These are phyloP conservation scores for Clanis bilineata DNA, from an alignment of 2,888 invertebrate species.

Conservation along the genomic window DNA sequence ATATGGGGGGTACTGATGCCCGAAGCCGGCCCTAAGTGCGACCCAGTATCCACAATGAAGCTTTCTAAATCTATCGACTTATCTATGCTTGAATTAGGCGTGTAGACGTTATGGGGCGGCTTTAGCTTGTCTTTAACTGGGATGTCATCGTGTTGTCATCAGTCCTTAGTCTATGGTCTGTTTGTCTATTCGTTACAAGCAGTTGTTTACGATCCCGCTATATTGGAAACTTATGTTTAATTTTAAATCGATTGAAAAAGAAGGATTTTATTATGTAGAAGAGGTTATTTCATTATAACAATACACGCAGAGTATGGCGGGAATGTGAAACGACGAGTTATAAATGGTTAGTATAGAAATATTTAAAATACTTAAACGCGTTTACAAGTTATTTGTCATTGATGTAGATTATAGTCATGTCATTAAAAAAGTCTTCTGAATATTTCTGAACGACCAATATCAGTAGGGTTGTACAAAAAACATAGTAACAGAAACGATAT, in stretches of 20 bases:
- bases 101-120: constrained; percentile 26
- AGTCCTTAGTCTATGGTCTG: constrained; percentile 27
- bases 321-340: neutral
- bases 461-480: constrained; percentile 7
- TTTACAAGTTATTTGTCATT: too few relatives aligned
- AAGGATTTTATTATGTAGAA: too few relatives aligned
- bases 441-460: neutral
- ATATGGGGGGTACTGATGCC: neutral
- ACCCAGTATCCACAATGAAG: constrained; percentile 1
- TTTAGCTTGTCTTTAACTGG: constrained; percentile 42
- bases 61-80: constrained; percentile 21
- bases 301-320: neutral
- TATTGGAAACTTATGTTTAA: neutral
- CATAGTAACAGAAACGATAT: neutral
- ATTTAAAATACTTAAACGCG: neutral
- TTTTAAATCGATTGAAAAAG: too few relatives aligned
- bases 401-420: too few relatives aligned
- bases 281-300: too few relatives aligned
- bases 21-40: neutral
- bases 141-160: constrained; percentile 27
- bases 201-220: neutral
- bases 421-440: neutral
- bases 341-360: neutral
- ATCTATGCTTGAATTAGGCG: constrained; percentile 25
- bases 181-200: constrained; percentile 14